Conservation (phyloP, 1,140 invertebrate genomes). For the Sycophila sp. region DNA sequence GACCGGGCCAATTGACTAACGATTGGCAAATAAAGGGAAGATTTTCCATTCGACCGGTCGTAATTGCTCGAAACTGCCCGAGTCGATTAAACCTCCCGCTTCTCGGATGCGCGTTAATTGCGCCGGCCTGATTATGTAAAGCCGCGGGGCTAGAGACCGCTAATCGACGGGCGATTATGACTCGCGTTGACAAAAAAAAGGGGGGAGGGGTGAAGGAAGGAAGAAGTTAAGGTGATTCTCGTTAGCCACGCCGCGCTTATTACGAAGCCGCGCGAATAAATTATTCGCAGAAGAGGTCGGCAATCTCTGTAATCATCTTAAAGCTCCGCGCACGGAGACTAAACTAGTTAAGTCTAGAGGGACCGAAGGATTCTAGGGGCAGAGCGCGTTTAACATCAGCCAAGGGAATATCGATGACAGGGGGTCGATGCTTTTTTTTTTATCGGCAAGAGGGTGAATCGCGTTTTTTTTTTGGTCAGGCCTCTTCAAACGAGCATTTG, state of each 20-base stretch:
- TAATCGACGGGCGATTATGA: neutral
- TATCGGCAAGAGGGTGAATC: too few species aligned
- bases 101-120: conserved; percentile 13
- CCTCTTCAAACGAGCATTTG: too few species aligned
- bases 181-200: neutral
- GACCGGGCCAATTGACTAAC: conserved; percentile 12
- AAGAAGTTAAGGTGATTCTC: neutral
- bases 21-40: conserved; percentile 18
- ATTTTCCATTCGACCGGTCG: neutral
- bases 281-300: conserved; percentile 27
- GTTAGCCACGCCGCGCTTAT: conserved; percentile 17
- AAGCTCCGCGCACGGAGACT: conserved; percentile 16
- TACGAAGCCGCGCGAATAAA: conserved; percentile 1
- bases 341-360: conserved; percentile 37
- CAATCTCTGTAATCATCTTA: conserved; percentile 29
- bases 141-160: neutral
- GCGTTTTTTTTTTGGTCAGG: too few species aligned
- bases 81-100: neutral
- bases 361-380: too few species aligned
- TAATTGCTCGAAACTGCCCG: neutral
- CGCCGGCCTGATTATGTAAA: neutral
- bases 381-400: too few species aligned
- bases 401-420: too few species aligned
- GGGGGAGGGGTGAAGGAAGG: neutral
- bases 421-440: too few species aligned